These are phyloP conservation scores for Gonatopus flavifemur DNA, from an alignment of 1,140 invertebrate species.

Conservation along the genomic window DNA sequence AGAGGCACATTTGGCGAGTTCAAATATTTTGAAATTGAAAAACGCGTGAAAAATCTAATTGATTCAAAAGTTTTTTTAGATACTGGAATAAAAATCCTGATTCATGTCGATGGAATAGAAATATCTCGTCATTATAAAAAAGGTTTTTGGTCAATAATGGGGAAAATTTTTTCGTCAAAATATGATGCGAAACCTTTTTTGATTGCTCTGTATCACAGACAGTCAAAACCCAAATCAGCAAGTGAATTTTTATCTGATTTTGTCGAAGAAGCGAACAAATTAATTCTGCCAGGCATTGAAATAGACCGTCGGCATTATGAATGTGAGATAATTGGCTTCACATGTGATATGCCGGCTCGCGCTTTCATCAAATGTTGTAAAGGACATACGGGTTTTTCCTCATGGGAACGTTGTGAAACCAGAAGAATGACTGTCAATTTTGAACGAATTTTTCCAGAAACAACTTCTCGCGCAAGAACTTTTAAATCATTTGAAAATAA, in stretches of 20 bases:
- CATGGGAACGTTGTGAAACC: slow-evolving; percentile 14
- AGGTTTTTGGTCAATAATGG: not conserved
- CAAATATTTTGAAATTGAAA: not conserved
- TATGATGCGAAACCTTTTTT: slow-evolving; percentile 7
- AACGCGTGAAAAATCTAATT: not conserved
- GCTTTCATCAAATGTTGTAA: slow-evolving; percentile 11
- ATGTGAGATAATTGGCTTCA: slow-evolving; percentile 1
- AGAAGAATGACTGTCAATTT: slow-evolving; percentile 4
- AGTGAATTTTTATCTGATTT: slow-evolving; percentile 11
- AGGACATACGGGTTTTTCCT: slow-evolving; percentile 2
- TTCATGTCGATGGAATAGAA: not conserved
- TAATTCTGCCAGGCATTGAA: slow-evolving; percentile 4
- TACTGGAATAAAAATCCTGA: not conserved
- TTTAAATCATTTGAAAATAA: slow-evolving; percentile 9
- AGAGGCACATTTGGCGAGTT: no score
- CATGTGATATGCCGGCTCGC: slow-evolving; percentile 12
- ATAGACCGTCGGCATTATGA: not conserved
- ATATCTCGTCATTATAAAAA: not conserved
- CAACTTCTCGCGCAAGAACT: slow-evolving; percentile 5
- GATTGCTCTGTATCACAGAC: slow-evolving; percentile 14
- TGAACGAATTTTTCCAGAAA: slow-evolving; percentile 12
- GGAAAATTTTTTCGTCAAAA: no score
- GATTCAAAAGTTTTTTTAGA: not conserved
- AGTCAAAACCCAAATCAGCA: slow-evolving; percentile 8
- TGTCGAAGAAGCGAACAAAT: slow-evolving; percentile 2